These are phyloP conservation scores for Drosophila seguyi DNA, from an alignment of 1,140 invertebrate genomes.

Conservation along the genomic window DNA sequence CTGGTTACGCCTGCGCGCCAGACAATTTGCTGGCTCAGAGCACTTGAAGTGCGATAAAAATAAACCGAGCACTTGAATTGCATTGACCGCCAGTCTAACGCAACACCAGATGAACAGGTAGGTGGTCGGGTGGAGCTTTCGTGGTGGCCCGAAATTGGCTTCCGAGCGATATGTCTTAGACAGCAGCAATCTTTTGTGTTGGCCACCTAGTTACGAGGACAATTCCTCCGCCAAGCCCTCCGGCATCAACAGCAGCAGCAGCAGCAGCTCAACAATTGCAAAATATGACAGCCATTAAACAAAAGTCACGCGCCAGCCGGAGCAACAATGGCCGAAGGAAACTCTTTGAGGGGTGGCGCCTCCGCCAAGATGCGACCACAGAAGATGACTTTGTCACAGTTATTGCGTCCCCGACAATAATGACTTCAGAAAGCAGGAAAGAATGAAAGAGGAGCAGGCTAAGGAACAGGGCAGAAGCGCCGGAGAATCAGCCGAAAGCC, in stretches of 20 bases:
- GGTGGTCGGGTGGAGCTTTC: not conserved
- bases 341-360: conserved; percentile 8
- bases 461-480: conserved; percentile 1
- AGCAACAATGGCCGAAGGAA: conserved; percentile 15
- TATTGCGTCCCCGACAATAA: conserved; percentile 71
- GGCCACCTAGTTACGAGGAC: conserved; percentile 12
- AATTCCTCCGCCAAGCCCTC: conserved; percentile 5
- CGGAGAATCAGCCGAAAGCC: conserved; percentile 39
- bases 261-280: conserved; percentile 31
- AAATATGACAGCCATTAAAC: conserved; percentile 45
- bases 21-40: conserved; percentile 76
- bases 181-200: conserved; percentile 4
- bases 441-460: conserved; percentile 23
- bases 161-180: not conserved
- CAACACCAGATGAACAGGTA: conserved; percentile 11
- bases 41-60: conserved; percentile 58
- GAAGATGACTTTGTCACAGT: conserved; percentile 73
- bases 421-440: conserved; percentile 62
- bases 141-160: conserved; percentile 1
- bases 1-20: conserved; percentile 66
- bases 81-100: conserved; percentile 18
- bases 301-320: conserved; percentile 14
- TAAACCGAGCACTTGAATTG: conserved; percentile 15
- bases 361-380: conserved; percentile 3
- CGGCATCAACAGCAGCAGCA: not conserved